phyloP scores from a whole-genome alignment of 1,140 invertebrate species.

The Drosophila bocqueti region DNA sequence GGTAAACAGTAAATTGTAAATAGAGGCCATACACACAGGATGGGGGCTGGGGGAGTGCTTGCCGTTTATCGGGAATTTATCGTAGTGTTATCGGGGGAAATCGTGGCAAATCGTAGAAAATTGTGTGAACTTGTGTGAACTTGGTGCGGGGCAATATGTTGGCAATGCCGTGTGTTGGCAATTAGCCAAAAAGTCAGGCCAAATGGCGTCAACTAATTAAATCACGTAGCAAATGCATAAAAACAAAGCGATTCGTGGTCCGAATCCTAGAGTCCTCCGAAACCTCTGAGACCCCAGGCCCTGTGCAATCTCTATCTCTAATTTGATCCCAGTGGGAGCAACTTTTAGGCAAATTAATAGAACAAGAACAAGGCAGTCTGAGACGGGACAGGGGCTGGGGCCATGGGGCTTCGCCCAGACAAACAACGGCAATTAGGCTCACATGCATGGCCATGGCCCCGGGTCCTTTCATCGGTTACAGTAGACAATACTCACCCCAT shows the following conservation, averaged over 20 bases:
- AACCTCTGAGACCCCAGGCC: background rate
- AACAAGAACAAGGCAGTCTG: conserved; percentile 30
- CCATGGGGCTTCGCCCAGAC: conserved; percentile 9
- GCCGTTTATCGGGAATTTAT: conserved; percentile 11
- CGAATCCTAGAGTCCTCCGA: background rate
- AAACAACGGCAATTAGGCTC: conserved; percentile 50
- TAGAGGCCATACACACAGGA: conserved; percentile 12
- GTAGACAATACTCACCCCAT: conserved; percentile 34
- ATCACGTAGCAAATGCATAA: conserved; percentile 81
- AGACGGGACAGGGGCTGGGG: background rate
- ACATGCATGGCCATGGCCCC: conserved; percentile 35
- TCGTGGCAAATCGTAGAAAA: background rate
- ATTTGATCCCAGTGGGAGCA: conserved; percentile 30
- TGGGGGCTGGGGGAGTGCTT: background rate
- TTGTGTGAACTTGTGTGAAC: background rate
- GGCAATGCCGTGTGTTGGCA: conserved; percentile 53
- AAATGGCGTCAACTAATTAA: conserved; percentile 72
- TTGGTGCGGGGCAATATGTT: conserved; percentile 58
- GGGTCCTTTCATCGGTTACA: conserved; percentile 21
- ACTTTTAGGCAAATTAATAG: conserved; percentile 75
- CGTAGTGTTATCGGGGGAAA: conserved; percentile 2
- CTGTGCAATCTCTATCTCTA: conserved; percentile 6
- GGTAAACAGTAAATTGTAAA: conserved; percentile 25
- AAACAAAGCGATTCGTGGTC: conserved; percentile 58
- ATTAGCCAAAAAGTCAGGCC: conserved; percentile 68